Percentiles rank a stretch among this genome's conserved stretches.
These are phyloP conservation scores for Dendrolimus punctatus DNA, from an alignment of 1,140 invertebrate species.

Conservation along the genomic window DNA sequence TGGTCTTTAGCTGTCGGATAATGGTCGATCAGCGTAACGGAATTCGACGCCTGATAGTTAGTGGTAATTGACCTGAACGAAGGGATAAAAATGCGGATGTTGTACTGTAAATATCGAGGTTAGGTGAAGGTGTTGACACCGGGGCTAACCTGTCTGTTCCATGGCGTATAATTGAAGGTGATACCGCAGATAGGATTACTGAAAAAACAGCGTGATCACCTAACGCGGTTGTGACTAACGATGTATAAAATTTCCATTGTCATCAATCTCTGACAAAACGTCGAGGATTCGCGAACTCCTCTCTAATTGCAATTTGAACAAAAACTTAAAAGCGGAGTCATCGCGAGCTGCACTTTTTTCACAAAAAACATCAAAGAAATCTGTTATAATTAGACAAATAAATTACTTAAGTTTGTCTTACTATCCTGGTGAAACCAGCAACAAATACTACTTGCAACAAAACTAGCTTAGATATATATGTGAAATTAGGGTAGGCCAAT, in stretches of 20 bases:
- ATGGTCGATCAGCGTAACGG: constrained; percentile 18
- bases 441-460: no score
- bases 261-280: constrained; percentile 69
- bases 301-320: constrained; percentile 70
- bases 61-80: constrained; percentile 13
- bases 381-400: no score
- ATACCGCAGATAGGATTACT: constrained; percentile 51
- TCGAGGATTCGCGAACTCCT: constrained; percentile 66
- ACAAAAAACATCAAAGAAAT: constrained; percentile 4
- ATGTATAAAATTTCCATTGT: constrained; percentile 72
- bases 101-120: constrained; percentile 21
- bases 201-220: constrained; percentile 61
- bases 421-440: no score
- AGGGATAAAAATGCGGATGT: constrained; percentile 14
- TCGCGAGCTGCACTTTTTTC: constrained; percentile 56
- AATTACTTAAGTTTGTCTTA: no score
- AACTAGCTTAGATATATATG: no score
- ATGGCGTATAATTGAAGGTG: constrained; percentile 34
- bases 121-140: constrained; percentile 17
- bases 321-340: constrained; percentile 66
- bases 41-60: constrained; percentile 9
- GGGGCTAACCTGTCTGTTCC: constrained; percentile 22
- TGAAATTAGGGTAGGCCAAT: no score
- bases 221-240: constrained; percentile 64
- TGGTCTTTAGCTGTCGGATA: constrained; percentile 41